Evolutionary conservation across 2,888 invertebrate genomes (phyloP), one percentile per base, ranked within the genome.

Genomic region (Keiferia lycopersicella): DNA sequence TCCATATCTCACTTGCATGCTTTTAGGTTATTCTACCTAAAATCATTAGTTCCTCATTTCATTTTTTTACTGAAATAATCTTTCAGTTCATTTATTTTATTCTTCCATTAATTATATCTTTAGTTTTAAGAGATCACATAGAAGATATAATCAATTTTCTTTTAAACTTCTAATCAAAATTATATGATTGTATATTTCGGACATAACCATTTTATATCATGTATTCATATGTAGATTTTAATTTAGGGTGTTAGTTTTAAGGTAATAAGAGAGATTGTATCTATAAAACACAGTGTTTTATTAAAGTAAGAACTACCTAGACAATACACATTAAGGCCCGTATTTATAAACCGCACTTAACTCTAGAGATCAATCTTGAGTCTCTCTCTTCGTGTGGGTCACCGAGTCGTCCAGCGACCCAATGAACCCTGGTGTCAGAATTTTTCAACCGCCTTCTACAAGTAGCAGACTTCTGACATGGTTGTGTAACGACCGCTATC

Each of bases 151-250:
- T 88, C 87, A 86, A 87, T 78, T 88, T 81, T 72, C 75, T 84
- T 87, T 81, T 81, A 81, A 50, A 81, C 71, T 68, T 74, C 67
- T 74, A 82, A 87, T 86, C 86, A 80, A 87, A 87, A 87, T 87
- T 87, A 78, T 83, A 83, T 83, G 76, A 85, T 80, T 90, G 84
- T 90, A 87, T 90, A 88, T 88, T 88, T 88, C 83, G 84, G 83
- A 87, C 82, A 80, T 82, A 83, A 83, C 66, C 71, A 41, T 73
- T 67, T 81, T 82, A 76, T 86, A 86, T 88, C 88, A 83, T 86
- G 87, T 88, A 87, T 86, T 82, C 74, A 20, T 74, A 72, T 73
- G 72, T 83, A 83, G 81, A 78, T 81, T 82, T 78, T 82, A 80
- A 73, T 75, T 56, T 56, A 56, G 56, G n/a, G 26, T 30, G 20